Evolutionary conservation across 2,888 invertebrate species (phyloP), one percentile per base, ranked within the genome.

Genomic region (Chrysopilus asiliformis): DNA sequence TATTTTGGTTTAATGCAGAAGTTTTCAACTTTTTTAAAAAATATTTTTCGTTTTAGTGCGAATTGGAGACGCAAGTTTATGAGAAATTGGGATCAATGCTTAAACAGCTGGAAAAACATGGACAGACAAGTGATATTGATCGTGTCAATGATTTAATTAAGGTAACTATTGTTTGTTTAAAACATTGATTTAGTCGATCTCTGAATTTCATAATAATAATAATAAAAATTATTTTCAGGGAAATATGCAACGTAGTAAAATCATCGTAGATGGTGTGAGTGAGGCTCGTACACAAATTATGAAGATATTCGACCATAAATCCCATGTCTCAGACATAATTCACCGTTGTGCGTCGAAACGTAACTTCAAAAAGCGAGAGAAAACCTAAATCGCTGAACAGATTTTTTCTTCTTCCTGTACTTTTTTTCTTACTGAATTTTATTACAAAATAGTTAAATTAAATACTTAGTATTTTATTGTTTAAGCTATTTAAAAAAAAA

Each of bases 181-280:
- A 22, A 22, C 22, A 19, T 14, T 17, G 4, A 29, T 24, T 29
- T 31, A 9, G n/a, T 30, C 9, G 1, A 16, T 27, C 8, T 15
- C 2, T 26, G 19, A 27, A 4, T 29, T 27, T 22, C 10, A 22
- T 35, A 9, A 8, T 31, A 1, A 27, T 18, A 17, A 19, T 24
- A 30, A 3, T 29, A 15, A 32, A 15, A 19, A n/a, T 14, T 38
- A 40, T 36, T 14, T 26, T 20, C 68, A 94, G 85, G 93, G 91
- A 34, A 93, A 93, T 63, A 81, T 91, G 60, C 94, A 95, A 65
- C 74, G 94, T 36, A 87, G 90, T 59, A 87, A 83, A 68, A 80
- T 93, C 43, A 85, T 93, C 28, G 81, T 83, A 44, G 93, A 94
- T 56, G 90, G 91, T 43, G 79, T 93, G 63, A 73, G 75, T 43